phyloP scores from a whole-genome alignment of 2,797 vertebrate genomes.

The Momotus momota region DNA sequence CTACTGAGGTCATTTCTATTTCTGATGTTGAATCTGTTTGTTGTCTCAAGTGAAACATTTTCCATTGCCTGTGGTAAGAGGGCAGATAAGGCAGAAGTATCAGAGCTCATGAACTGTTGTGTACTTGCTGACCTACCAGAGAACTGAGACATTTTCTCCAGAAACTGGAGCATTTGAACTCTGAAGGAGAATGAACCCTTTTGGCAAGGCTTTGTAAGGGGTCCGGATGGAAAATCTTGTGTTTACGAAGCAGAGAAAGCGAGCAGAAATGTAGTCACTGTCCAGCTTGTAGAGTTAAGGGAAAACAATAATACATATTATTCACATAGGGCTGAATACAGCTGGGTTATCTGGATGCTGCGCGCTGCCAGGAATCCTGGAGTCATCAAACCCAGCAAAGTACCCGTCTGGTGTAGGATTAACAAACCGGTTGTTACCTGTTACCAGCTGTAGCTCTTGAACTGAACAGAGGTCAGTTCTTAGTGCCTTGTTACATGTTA shows the following conservation, averaged over 20 bases:
- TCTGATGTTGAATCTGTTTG: conserved; percentile 63
- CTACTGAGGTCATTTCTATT: conserved; percentile 62
- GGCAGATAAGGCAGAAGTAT: conserved; percentile 55
- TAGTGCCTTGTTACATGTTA: neutral
- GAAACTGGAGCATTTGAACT: conserved; percentile 21
- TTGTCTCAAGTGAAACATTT: conserved; percentile 66
- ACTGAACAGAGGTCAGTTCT: neutral
- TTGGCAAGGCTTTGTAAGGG: conserved; percentile 30
- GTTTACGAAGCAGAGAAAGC: neutral
- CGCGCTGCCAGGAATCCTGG: neutral
- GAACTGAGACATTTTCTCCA: conserved; percentile 37
- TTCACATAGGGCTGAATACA: neutral
- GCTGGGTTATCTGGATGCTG: neutral
- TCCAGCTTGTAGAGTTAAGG: neutral
- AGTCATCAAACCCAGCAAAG: neutral
- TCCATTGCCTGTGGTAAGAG: conserved; percentile 45
- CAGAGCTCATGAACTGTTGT: neutral
- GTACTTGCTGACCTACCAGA: conserved; percentile 6
- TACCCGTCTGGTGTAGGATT: neutral
- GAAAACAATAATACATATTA: neutral
- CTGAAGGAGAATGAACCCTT: conserved; percentile 43
- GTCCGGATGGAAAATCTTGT: neutral
- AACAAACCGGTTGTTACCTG: neutral
- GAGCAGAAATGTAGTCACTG: neutral
- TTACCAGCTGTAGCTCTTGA: neutral